Evolutionary conservation across 2,113 vertebrate genomes (phyloP), one percentile per base, ranked within the genome.

Genomic region (Actenoides hombroni): DNA sequence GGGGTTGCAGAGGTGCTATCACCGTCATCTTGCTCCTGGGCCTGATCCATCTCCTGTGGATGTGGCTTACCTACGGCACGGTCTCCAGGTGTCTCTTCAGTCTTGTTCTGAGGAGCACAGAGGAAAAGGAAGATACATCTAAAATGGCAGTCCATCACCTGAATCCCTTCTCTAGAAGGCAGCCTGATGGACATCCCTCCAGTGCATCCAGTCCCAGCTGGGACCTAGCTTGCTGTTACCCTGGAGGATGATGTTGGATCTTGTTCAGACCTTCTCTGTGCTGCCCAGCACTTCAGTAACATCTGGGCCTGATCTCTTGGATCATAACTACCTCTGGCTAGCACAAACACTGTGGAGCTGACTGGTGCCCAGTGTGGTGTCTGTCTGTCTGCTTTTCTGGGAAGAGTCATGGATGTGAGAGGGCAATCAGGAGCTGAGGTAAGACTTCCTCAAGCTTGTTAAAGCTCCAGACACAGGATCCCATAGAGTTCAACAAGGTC

Each of bases 51-150:
- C 29, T 97, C 95, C 46, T 82, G 88, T 44, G 88, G 42, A 40
- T 56, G 16, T 5, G 17, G 51, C 63, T 97, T 97, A 96, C 85
- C 44, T 65, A 53, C 40, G 65, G 74, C 29, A 44, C 95, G 48
- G 20, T 96, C 90, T 91, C 35, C 93, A 56, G 44, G 44, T 40
- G 69, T 57, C 88, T 96, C 95, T n/a, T 65, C 81, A 97, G 63
- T 49, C 13, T 79, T 25, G 4, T n/a, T 88, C 98, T 97, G 80
- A 69, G 77, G 53, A 95, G 33, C 35, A 95, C 16, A 96, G 24
- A 92, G 35, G 71, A 69, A 86, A 86, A 88, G 42, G 11, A 35
- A 56, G n/a, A 54, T 40, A 40, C 0, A 4, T 40, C 49, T 89
- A 26, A 84, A 92, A 73, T 37, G 20, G 65, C 59, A 91, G 57